phyloP scores from a whole-genome alignment of 2,113 vertebrate species.

The Pelecanus crispus region DNA sequence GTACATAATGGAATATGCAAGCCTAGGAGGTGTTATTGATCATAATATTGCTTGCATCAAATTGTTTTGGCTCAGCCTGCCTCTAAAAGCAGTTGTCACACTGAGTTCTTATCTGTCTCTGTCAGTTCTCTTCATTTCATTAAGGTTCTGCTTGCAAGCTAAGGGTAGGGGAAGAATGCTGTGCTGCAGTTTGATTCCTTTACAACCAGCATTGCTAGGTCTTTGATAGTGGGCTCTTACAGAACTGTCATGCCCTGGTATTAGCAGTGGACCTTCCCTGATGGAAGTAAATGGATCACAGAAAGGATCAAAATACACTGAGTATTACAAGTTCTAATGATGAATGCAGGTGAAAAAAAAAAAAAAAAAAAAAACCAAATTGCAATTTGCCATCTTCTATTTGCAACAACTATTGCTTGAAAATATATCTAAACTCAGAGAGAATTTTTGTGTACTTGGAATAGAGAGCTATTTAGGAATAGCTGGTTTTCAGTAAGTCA shows the following conservation, averaged over 20 bases:
- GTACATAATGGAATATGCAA: background rate
- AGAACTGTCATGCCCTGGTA: too few species aligned
- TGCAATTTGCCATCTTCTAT: background rate
- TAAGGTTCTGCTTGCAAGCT: background rate
- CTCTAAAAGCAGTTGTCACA: conserved; percentile 3
- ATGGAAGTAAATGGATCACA: background rate
- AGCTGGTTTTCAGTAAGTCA: background rate
- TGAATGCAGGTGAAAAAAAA: background rate
- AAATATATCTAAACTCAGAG: background rate
- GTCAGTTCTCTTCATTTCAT: background rate
- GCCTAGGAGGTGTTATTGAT: conserved; percentile 34
- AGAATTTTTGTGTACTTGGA: background rate
- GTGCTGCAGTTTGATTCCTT: background rate
- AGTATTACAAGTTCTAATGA: background rate
- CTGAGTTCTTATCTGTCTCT: background rate
- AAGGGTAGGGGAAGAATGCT: background rate
- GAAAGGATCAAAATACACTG: background rate
- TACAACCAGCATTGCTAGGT: background rate
- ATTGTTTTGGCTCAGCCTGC: background rate
- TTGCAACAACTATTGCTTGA: background rate
- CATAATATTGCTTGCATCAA: background rate
- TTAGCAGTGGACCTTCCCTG: background rate
- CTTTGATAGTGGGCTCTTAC: background rate
- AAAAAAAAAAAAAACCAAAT: background rate
- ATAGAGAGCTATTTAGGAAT: background rate